phyloP scores from a whole-genome alignment of 1,140 invertebrate species.

The Cotesia chilonis region DNA sequence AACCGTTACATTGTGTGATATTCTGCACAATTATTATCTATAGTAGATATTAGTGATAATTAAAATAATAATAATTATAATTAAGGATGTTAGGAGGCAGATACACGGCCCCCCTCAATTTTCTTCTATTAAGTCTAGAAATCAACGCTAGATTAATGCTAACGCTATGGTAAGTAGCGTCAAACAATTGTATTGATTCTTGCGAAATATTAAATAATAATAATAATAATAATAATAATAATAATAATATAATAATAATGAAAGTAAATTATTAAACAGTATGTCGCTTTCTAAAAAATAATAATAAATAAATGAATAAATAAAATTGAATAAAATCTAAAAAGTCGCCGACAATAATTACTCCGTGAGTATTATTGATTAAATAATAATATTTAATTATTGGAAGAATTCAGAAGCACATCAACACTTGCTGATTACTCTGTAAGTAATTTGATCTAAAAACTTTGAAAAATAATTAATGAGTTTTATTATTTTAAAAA shows the following conservation, averaged over 20 bases:
- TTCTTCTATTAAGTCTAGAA: conserved; percentile 20
- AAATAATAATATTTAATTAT: not conserved
- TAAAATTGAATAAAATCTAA: not conserved
- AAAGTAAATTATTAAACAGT: no score
- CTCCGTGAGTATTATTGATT: conserved; percentile 16
- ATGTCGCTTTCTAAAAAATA: no score
- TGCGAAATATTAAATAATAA: conserved; percentile 20
- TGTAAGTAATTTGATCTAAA: conserved; percentile 10
- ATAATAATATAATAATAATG: not conserved
- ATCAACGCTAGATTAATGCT: not conserved
- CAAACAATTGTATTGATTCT: conserved; percentile 46
- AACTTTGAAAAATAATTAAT: not conserved
- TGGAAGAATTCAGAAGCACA: not conserved
- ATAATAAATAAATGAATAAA: not conserved
- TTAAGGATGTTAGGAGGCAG: conserved; percentile 28
- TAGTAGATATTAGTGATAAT: conserved; percentile 5
- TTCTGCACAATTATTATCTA: not conserved
- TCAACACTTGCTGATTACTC: conserved; percentile 11
- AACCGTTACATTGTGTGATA: conserved; percentile 14
- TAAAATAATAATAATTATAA: conserved; percentile 6
- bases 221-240: not conserved
- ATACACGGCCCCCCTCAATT: conserved; percentile 23
- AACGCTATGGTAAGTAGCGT: conserved; percentile 60
- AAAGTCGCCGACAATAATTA: not conserved
- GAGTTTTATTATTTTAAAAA: not conserved